Conservation (phyloP, 2,797 vertebrate genomes). For the Astyanax mexicanus region DNA sequence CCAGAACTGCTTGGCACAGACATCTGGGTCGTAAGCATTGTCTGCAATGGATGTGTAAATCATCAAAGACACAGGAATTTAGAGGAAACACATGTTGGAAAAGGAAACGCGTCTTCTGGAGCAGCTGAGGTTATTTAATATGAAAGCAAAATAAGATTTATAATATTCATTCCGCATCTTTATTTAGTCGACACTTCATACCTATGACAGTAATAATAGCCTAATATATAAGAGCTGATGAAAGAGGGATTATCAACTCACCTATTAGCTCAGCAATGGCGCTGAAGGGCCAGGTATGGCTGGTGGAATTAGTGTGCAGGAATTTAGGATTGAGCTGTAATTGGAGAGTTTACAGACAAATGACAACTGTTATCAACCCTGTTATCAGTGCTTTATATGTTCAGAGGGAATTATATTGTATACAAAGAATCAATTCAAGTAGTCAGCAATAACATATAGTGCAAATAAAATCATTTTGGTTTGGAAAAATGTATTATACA, state of each 20-base stretch:
- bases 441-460: too few species aligned
- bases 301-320: conserved; percentile 94
- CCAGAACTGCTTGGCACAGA: conserved; percentile 91
- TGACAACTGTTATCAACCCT: not conserved
- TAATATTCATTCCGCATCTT: not conserved
- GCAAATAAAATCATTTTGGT: too few species aligned
- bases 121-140: not conserved
- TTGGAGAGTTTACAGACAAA: not conserved
- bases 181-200: not conserved
- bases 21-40: conserved; percentile 95
- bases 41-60: conserved; percentile 71
- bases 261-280: conserved; percentile 95
- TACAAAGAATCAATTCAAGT: too few species aligned
- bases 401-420: not conserved
- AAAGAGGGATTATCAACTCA: conserved; percentile 73
- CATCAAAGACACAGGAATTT: not conserved
- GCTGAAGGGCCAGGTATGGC: conserved; percentile 96
- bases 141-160: not conserved
- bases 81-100: not conserved
- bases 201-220: too few species aligned
- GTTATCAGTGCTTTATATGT: not conserved
- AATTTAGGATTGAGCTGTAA: conserved; percentile 89
- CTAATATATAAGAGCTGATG: not conserved
- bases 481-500: too few species aligned
- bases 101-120: not conserved